Base-by-base conservation (phyloP, 2,797 vertebrate species). In the Chloroceryle inda region DNA sequence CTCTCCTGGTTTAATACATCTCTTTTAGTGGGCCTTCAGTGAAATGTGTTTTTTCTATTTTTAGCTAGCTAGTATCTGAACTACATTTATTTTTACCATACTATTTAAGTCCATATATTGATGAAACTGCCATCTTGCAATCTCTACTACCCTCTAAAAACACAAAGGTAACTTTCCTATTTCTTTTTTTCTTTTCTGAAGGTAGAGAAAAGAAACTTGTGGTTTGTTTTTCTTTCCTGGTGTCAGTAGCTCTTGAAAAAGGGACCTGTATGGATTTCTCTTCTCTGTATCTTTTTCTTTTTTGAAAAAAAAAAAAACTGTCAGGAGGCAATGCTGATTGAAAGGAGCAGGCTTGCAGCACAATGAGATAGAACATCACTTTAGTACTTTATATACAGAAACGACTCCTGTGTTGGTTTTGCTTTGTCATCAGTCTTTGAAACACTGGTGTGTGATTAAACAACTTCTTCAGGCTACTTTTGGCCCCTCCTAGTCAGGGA, bases 211-310 rank as follows among this genome's bases (percentile, higher is more conserved):
- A 64, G 47, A 58, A 45, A 45, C 20, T 9, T 12, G 7, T 55
- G 23, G 0, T 0, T 15, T 77, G 0, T 13, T 77, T 85, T 63
- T 27, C 12, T 55, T 59, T 64, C 6, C 7, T 77, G 6, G 2
- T 87, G n/a, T 76, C 15, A 62, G 9, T 40, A 53, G 21, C 42
- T 58, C 45, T 72, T 84, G 40, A 45, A 76, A 47, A 83, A 9
- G 26, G 12, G 42, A 18, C 0, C 0, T 31, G 3, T 24, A 11
- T 67, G 61, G 27, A 76, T 77, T 77, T 59, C 3, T 67, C 2
- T 26, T 35, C 6, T 19, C 17, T 45, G 3, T 14, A 5, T 22
- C 15, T 8, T 11, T 47, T 5, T 14, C 6, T 53, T 24, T 24
- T 7, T 58, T n/a, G n/a, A 45, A 58, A 31, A 55, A 55, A 35